Percentiles rank a stretch among this genome's conserved stretches.
Evolutionary conservation across 1,140 invertebrate genomes (phyloP).

Genomic region (Drosophila kepulauana): DNA sequence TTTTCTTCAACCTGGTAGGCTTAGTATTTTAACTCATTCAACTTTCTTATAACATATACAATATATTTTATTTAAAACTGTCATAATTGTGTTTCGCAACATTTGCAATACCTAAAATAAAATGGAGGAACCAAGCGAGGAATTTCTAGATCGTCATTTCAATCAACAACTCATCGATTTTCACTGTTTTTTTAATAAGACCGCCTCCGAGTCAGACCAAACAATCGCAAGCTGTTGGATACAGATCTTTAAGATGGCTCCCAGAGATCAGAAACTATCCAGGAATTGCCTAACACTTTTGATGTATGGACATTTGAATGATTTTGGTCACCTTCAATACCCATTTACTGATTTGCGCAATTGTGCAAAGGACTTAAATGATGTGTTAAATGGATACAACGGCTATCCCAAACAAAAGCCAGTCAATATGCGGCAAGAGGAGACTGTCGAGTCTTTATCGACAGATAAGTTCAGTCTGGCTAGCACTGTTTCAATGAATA

Average conservation of each 20-base stretch:
- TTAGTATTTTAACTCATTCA: neutral
- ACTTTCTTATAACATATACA: neutral
- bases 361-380: constrained; percentile 41
- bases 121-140: constrained; percentile 32
- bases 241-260: constrained; percentile 19
- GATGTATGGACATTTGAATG: constrained; percentile 55
- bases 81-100: neutral
- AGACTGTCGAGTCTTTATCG: neutral
- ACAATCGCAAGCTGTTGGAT: constrained; percentile 53
- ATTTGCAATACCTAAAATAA: neutral
- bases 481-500: neutral
- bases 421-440: no score
- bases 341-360: constrained; percentile 61
- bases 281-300: constrained; percentile 55
- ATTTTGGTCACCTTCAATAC: constrained; percentile 40
- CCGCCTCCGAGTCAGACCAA: constrained; percentile 41
- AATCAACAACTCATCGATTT: constrained; percentile 23
- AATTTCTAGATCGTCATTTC: constrained; percentile 54
- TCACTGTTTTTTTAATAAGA: neutral
- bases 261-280: constrained; percentile 52
- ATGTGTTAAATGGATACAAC: constrained; percentile 41
- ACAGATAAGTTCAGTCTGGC: neutral
- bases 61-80: neutral
- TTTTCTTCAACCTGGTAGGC: constrained; percentile 3
- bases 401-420: constrained; percentile 1